Percentiles rank a stretch among this genome's conserved stretches.
These are phyloP conservation scores for Garrulus glandarius DNA, from an alignment of 2,797 vertebrate genomes.

Conservation along the genomic window DNA sequence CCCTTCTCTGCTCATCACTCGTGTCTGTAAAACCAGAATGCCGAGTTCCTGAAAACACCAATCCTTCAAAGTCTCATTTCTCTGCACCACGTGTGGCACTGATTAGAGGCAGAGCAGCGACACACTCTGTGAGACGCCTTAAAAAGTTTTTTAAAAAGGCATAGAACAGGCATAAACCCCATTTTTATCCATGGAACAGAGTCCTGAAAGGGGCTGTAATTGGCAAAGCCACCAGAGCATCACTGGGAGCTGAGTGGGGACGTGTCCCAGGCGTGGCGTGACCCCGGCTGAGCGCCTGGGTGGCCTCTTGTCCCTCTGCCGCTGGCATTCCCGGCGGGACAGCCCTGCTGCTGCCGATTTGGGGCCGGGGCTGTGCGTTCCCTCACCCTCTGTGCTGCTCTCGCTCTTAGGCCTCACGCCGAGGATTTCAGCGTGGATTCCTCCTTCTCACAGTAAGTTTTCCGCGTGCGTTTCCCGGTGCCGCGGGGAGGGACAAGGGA, in stretches of 20 bases:
- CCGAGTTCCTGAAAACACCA: not conserved
- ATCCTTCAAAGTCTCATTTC: not conserved
- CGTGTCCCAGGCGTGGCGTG: accelerated
- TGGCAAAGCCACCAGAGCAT: not conserved
- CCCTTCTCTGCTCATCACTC: not conserved
- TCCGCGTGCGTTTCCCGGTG: not conserved
- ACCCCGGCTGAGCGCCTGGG: accelerated
- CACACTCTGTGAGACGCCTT: not conserved
- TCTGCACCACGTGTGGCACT: not conserved
- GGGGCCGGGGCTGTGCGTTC: not conserved
- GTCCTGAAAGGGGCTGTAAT: accelerated
- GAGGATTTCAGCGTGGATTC: slow-evolving; percentile 79
- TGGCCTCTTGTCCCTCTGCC: accelerated
- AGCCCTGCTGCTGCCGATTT: accelerated
- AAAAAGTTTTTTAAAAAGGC: not conserved
- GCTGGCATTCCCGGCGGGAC: not conserved
- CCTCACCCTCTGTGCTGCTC: slow-evolving; percentile 18
- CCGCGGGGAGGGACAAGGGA: not conserved
- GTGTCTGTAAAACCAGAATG: not conserved
- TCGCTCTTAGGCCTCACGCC: slow-evolving; percentile 63
- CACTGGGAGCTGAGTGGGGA: not conserved
- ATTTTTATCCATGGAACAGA: accelerated
- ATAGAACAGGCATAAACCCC: not conserved
- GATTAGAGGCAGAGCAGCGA: not conserved
- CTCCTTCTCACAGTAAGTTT: slow-evolving; percentile 80